phyloP scores from a whole-genome alignment of 2,113 vertebrate species.

The Acanthisitta chloris region DNA sequence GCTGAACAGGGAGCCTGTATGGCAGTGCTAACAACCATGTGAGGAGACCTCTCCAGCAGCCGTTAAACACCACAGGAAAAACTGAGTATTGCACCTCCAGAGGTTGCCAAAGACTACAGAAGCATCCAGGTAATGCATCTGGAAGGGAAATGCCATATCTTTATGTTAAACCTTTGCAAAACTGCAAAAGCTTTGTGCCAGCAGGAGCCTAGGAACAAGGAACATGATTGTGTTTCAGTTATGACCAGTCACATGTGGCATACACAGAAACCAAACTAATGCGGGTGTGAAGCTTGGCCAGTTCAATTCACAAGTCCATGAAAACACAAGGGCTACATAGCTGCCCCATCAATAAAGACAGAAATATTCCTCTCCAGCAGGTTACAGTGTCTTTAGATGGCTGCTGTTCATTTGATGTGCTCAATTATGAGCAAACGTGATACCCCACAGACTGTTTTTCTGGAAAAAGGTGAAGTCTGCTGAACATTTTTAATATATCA shows the following conservation, averaged over 20 bases:
- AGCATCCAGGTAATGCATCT: not conserved
- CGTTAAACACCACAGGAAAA: not conserved
- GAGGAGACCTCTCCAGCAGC: not conserved
- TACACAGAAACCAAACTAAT: constrained; percentile 19
- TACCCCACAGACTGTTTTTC: constrained; percentile 14
- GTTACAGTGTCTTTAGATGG: not conserved
- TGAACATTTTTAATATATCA: constrained; percentile 1
- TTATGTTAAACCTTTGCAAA: not conserved
- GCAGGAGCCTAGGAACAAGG: constrained; percentile 19
- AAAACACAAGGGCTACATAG: not conserved
- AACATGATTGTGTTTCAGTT: constrained; percentile 30
- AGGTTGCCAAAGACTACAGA: not conserved
- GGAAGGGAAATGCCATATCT: not conserved
- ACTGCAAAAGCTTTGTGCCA: not conserved
- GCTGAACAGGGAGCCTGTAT: not conserved
- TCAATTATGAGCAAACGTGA: not conserved
- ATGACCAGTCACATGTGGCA: not conserved
- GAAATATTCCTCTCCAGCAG: not conserved
- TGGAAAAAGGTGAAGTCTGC: constrained; percentile 14
- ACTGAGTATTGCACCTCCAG: not conserved
- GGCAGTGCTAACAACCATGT: not conserved
- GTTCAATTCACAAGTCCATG: not conserved
- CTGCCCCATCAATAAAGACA: not conserved
- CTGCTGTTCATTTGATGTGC: constrained; percentile 3
- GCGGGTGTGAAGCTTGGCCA: not conserved